Evolutionary conservation across 1,140 invertebrate species (phyloP).

Genomic region (Drosophila subpulchrella): DNA sequence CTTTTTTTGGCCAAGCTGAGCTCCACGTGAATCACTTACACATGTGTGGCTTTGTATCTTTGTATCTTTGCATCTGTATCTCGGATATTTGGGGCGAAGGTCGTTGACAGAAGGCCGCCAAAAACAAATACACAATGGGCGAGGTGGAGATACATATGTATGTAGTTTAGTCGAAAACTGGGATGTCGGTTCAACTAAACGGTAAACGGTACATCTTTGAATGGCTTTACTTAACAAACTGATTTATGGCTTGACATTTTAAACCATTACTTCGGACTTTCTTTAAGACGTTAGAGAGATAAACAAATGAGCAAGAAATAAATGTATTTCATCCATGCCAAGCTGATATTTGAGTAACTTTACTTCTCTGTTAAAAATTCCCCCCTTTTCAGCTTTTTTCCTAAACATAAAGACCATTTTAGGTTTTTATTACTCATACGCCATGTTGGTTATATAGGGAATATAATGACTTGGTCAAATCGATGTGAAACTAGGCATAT

Average conservation of each 20-base stretch:
- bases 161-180: constrained; percentile 1
- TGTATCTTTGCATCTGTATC: constrained; percentile 11
- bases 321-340: background rate
- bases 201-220: background rate
- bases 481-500: background rate
- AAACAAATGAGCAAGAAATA: background rate
- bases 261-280: background rate
- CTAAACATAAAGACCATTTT: background rate
- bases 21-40: constrained; percentile 2
- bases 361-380: background rate
- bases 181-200: constrained; percentile 5
- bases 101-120: constrained; percentile 64
- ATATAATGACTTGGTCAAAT: background rate
- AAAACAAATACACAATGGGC: constrained; percentile 5
- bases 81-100: constrained; percentile 65
- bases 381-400: background rate
- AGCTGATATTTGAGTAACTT: background rate
- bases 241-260: background rate
- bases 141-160: constrained; percentile 6
- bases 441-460: background rate
- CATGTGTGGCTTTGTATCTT: background rate
- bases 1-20: constrained; percentile 1
- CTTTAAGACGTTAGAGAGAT: background rate
- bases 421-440: background rate
- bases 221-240: background rate